Evolutionary conservation across 2,113 vertebrate genomes (phyloP), one percentile per base, ranked within the genome.

Genomic region (Apeltes quadracus): DNA sequence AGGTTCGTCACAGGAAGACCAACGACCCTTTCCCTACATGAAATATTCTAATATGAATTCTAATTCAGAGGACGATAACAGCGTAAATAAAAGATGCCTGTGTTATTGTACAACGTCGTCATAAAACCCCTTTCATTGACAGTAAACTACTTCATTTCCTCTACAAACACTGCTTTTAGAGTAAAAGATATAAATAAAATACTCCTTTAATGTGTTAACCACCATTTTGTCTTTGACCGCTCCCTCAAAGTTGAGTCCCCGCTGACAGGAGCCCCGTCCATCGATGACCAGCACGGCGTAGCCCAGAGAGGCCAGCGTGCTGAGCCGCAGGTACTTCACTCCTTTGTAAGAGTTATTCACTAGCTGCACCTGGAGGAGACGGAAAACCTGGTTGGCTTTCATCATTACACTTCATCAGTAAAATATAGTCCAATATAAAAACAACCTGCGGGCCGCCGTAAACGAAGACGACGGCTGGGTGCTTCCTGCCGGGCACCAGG

Each of bases 291-390:
- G 94, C 85, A 98, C 97, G 0, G 94, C 96, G 0, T 98, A 98
- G 83, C 97, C 97, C 67, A 98, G 92, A 70, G 96, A 96, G 0
- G 97, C 96, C 73, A 98, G 63, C 0, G 97, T 98, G 92, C 94
- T 98, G 58, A 98, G 93, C 44, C 96, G 86, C 57, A 98, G 81
- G 75, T 98, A 98, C 87, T 98, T 98, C 84, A 96, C 95, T 22
- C 97, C 97, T 88, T 98, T 98, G 78, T 96, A 98, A 2, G 97
- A 98, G 88, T 98, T 98, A 79, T 97, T 98, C 46, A 98, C 97
- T 55, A 98, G 83, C 90, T 98, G 97, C 48, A 98, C 97, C 97
- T 98, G 87, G 0, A 67, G 59, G 5, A 4, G 23, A 12, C 4
- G 4, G 12, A 44, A 15, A n/a, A 11, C 10, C 23, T 11, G 3